These are phyloP conservation scores for Phalacrocorax carbo DNA, from an alignment of 2,113 vertebrate genomes.

Conservation along the genomic window DNA sequence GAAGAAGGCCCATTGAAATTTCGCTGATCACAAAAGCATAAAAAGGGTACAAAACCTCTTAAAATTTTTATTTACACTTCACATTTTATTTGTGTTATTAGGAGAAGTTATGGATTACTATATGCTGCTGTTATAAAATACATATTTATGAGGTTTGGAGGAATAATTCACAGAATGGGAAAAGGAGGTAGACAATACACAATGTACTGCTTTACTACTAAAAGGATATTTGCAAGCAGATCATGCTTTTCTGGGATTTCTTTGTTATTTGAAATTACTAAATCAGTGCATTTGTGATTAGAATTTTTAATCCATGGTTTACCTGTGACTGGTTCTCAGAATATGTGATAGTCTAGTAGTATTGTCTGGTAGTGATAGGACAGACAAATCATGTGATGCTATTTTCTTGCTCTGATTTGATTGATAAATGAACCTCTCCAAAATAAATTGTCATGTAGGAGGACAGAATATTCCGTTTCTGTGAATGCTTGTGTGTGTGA, in stretches of 20 bases:
- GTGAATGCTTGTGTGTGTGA: neutral
- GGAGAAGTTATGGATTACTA: neutral
- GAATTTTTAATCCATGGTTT: neutral
- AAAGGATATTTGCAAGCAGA: constrained; percentile 5
- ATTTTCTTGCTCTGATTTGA: neutral
- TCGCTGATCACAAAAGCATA: neutral
- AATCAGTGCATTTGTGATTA: neutral
- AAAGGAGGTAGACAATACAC: too few species aligned
- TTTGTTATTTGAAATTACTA: neutral
- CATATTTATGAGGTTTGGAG: constrained; percentile 36
- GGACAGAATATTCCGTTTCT: neutral
- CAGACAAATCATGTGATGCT: neutral
- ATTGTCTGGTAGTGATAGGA: neutral
- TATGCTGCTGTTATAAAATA: neutral
- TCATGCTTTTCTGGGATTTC: neutral
- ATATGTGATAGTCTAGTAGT: neutral
- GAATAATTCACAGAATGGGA: constrained; percentile 8
- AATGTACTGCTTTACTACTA: neutral
- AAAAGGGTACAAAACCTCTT: neutral
- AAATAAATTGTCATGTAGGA: neutral
- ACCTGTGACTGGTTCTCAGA: neutral
- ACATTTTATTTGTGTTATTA: constrained; percentile 14
- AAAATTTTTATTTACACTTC: constrained; percentile 22
- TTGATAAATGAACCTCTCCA: neutral
- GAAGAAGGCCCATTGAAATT: neutral